Evolutionary conservation across 35 echinoderm and acorn worm genomes (phyloP), one percentile per base, ranked within the genome.

Genomic region (Strongylocentrotus purpuratus): DNA sequence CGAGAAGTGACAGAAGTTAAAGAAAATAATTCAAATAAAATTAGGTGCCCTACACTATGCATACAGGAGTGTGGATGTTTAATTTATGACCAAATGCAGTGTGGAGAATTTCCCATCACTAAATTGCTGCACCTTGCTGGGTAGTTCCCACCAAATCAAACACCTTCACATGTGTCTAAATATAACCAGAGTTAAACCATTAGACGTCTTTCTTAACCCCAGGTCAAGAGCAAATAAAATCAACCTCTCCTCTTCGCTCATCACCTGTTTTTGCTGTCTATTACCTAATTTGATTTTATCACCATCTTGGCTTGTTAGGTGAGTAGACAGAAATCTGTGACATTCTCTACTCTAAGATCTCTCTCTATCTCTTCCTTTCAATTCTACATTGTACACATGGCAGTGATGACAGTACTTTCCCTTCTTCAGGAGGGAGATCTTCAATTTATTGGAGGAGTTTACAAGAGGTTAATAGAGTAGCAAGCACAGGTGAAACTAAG

Each of bases 201-300:
- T 78, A 59, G 52, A 59, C 2, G 52, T n/a, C 65, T 78, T 28
- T 78, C 65, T 78, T 7, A 78, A 78, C 65, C 28, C 25, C 2
- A 78, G 65, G 65, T 22, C 22, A 28, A 22, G 25, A 78, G 22
- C 20, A 78, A 2, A 70, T 28, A 87, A 31, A 32, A 35, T 32
- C 28, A 12, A 0, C 12, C 5, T 86, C 33, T 94, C 25, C 22
- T 31, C 20, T 78, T 78, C 65, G 15, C 25, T 78, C 28, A n/a
- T 78, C 65, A 28, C 65, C 65, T 78, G 65, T 78, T 78, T 78
- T 78, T 78, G 65, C 65, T 78, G 65, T 78, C 65, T 78, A 78
- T 78, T 78, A 78, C 65, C 65, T 78, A 78, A 78, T 78, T 78
- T 78, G 65, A 78, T 78, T 78, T 78, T 78, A 78, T 78, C 65